Conservation (phyloP, 2,113 vertebrate species). For the Tupaia chinensis region DNA sequence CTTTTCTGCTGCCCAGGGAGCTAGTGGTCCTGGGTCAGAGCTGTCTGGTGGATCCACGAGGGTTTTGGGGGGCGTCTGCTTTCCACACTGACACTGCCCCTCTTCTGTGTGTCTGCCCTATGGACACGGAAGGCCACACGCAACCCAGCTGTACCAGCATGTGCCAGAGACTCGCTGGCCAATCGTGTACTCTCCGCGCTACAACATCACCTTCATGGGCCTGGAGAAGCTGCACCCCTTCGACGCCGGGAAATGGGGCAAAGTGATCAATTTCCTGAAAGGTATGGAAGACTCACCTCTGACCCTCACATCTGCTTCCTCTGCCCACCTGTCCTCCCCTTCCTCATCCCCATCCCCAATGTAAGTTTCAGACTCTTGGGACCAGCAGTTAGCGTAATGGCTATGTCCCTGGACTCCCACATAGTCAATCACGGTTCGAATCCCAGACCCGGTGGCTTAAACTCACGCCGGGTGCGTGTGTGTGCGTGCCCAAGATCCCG, state of each 20-base stretch:
- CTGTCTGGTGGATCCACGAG: neutral
- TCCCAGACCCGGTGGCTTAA: no score
- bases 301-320: neutral
- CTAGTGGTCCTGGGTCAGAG: neutral
- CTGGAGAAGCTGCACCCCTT: conserved; percentile 98
- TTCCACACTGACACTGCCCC: neutral
- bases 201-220: conserved; percentile 98
- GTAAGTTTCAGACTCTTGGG: no score
- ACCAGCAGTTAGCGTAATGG: no score
- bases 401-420: no score
- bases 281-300: conserved; percentile 86
- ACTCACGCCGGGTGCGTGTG: no score
- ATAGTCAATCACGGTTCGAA: accelerated
- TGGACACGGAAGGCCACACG: conserved; percentile 88
- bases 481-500: no score
- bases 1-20: neutral
- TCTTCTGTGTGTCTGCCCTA: conserved; percentile 50
- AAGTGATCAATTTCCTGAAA: conserved; percentile 96
- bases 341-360: no score
- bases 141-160: conserved; percentile 90
- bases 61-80: neutral
- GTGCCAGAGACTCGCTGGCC: conserved; percentile 90
- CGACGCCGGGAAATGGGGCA: conserved; percentile 98
- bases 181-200: conserved; percentile 95
- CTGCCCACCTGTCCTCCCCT: neutral